phyloP scores from a whole-genome alignment of 1,140 invertebrate genomes.

The Rhagoletis zephyria region DNA sequence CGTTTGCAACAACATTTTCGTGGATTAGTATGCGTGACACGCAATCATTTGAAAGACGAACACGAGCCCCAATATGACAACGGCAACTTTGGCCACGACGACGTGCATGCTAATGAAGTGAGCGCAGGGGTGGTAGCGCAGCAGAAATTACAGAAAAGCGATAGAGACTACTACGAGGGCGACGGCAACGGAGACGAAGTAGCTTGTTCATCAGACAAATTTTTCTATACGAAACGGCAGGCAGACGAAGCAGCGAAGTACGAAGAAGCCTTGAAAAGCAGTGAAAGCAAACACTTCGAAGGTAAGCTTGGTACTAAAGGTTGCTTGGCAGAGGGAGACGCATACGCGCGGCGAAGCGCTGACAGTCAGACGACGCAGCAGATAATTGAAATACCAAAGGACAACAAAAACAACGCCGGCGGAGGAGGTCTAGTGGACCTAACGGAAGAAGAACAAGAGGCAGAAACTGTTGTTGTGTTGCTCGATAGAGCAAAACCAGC shows the following conservation, averaged over 20 bases:
- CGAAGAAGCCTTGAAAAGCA: slow-evolving; percentile 31
- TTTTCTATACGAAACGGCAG: not conserved
- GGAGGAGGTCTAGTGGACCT: not conserved
- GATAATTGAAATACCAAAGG: not conserved
- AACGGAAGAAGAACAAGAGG: not conserved
- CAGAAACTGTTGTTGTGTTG: too few species aligned
- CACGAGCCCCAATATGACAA: not conserved
- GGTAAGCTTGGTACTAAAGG: not conserved
- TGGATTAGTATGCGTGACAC: slow-evolving; percentile 64
- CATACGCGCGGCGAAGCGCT: not conserved
- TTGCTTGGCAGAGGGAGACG: not conserved
- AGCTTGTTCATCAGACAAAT: not conserved
- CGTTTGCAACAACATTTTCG: slow-evolving; percentile 66
- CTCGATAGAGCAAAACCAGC: not conserved
- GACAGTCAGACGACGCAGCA: slow-evolving; percentile 6
- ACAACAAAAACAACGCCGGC: not conserved
- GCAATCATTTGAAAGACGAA: slow-evolving; percentile 26
- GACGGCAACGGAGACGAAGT: not conserved
- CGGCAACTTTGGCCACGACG: not conserved
- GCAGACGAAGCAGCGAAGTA: not conserved
- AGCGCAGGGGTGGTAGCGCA: not conserved
- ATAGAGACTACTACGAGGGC: not conserved
- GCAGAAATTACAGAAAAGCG: not conserved
- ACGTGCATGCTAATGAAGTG: slow-evolving; percentile 11
- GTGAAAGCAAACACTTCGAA: slow-evolving; percentile 22